Base-by-base conservation (phyloP, 1,140 invertebrate species). In the Tetramorium simillimum region DNA sequence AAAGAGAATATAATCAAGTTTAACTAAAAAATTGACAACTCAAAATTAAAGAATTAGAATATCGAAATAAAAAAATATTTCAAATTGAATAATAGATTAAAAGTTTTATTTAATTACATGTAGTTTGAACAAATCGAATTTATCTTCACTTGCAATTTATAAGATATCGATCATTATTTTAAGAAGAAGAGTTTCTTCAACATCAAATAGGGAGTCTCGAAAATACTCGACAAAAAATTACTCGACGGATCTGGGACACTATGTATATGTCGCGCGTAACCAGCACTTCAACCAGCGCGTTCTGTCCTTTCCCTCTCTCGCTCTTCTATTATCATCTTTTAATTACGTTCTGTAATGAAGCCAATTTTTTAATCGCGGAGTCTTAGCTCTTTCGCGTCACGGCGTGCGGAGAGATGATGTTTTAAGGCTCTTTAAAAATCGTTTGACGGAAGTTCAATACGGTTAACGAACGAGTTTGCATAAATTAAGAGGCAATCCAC, bases 251-350 rank as follows among this genome's bases (percentile, higher is more conserved):
- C 37, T 77, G 14, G 40, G 51, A 33, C 37, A 60, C 49, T 46
- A 28, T 7, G 1, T 70, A 58, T 43, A 70, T 70, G 53, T 40
- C 16, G 16, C 10, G 24, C 58, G 21, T 3, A 63, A 78, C 53
- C 40, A 43, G 12, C 9, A 51, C 46, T 53, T 80, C 28, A 80
- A 40, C 33, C 14, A 16, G 28, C 6, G 46, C 28, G 10, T 51
- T 46, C 60, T 60, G 12, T 60, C 37, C 60, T 77, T 82, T 81
- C 63, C 7, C 80, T 73, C 40, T 53, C 43, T 73, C 58, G 56
- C n/a, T 76, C 53, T 28, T 37, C 77, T 80, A 91, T 93, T 93
- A 93, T 93, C 89, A 92, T 93, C 90, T 92, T 94, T 92, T 93
- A 93, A 93, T 93, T 92, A 90, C 89, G 65, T 86, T 69, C 85